Evolutionary conservation across 2,888 invertebrate species (phyloP), one percentile per base, ranked within the genome.

Genomic region (Hydropsyche betteni): DNA sequence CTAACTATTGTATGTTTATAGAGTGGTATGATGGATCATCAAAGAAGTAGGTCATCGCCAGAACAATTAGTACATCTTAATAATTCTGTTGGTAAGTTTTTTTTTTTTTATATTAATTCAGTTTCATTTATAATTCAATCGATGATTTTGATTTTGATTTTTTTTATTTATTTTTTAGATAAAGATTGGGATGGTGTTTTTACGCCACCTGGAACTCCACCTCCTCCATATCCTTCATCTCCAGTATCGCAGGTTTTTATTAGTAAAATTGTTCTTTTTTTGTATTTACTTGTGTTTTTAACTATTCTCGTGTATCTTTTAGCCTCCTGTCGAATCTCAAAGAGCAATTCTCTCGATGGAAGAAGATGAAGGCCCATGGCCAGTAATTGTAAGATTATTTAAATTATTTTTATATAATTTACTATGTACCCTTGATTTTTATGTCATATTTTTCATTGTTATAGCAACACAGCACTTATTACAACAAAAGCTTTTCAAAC

Each of bases 341-440:
- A 90, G 93, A 83, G 92, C 93, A 68, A 97, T 97, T 76, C 95
- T 97, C 82, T 96, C 96, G 14, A 97, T 97, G 95, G 97, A 98
- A 83, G 97, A 97, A 82, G 97, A 97, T 82, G 97, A 97, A 81
- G 92, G 94, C 79, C 95, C 95, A 0, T 94, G 95, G 81, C 93
- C 94, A 81, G 95, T 95, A 85, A 91, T 92, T 83, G 91, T 91
- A 84, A 87, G 90, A 84, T 79, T 74, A 33, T 55, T 74, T 4
- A 12, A 36, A 8, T 69, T 69, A 58, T 68, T 2, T 70, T 36
- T 53, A 24, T 24, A 24, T 69, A 51, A 74, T 69, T n/a, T 33
- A 12, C 34, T 4, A 70, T 75, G 14, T 53, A 14, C 34, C 3
- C 36, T 52, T 2, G 10, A 8, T 44, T 44, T 6, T 8, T 74